Conservation (phyloP, 2,888 invertebrate species). For the Drosophila quasianomalipes region DNA sequence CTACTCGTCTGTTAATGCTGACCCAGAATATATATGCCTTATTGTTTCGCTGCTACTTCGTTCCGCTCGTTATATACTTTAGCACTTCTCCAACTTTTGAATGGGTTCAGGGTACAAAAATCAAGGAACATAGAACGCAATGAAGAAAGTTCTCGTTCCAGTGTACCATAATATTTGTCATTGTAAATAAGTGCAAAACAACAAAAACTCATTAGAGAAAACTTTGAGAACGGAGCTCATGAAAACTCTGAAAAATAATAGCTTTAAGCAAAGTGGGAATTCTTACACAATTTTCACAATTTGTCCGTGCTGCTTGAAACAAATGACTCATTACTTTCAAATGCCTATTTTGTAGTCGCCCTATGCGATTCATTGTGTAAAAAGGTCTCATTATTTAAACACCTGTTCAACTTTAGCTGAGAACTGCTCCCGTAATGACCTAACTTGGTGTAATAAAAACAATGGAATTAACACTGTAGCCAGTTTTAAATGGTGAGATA, state of each 20-base stretch:
- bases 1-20: not conserved
- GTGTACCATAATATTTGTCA: not conserved
- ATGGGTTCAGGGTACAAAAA: not conserved
- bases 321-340: not conserved
- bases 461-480: slow-evolving; percentile 17
- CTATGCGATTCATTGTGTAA: not conserved
- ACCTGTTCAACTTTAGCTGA: not conserved
- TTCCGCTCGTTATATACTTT: not conserved
- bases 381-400: slow-evolving; percentile 7
- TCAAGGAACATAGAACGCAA: not conserved
- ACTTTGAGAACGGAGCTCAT: not conserved
- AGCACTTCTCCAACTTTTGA: not conserved
- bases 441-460: slow-evolving; percentile 24
- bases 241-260: not conserved
- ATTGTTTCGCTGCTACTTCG: not conserved
- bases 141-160: not conserved
- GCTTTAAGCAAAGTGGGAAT: not conserved
- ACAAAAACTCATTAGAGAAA: not conserved
- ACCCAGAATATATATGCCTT: not conserved
- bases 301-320: not conserved
- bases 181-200: not conserved
- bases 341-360: not conserved
- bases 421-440: not conserved
- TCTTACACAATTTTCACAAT: not conserved
- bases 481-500: slow-evolving; percentile 19